phyloP scores from a whole-genome alignment of 1,140 invertebrate species.

The Drosophila ananassae region DNA sequence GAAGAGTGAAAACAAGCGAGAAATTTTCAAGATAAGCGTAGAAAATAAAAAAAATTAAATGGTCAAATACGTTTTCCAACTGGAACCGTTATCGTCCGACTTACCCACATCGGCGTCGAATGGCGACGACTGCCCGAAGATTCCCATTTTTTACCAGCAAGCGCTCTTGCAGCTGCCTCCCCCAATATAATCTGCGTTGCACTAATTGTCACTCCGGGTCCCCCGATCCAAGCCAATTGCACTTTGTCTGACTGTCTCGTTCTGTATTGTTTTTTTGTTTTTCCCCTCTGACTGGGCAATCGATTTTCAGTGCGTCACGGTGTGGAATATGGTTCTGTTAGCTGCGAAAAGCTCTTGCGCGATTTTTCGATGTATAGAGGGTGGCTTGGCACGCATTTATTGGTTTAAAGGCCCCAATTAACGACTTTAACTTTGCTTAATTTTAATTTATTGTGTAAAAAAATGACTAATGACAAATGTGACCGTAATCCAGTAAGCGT shows the following conservation, averaged over 20 bases:
- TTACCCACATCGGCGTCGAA: conserved; percentile 91
- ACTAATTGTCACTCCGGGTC: not conserved
- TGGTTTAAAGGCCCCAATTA: conserved; percentile 22
- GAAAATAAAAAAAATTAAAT: conserved; percentile 11
- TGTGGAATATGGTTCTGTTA: not conserved
- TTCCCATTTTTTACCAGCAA: conserved; percentile 85
- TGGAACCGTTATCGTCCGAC: conserved; percentile 48
- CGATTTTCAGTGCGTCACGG: conserved; percentile 64
- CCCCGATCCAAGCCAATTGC: conserved; percentile 21
- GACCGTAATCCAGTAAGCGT: conserved; percentile 9
- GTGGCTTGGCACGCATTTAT: not conserved
- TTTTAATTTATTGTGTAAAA: conserved; percentile 61
- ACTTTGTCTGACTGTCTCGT: conserved; percentile 48
- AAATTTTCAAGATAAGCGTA: conserved; percentile 18
- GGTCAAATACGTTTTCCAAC: conserved; percentile 3
- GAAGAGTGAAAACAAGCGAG: not conserved
- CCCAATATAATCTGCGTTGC: conserved; percentile 39
- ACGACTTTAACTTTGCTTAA: conserved; percentile 43
- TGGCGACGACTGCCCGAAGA: conserved; percentile 88
- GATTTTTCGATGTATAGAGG: not conserved
- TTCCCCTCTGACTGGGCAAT: conserved; percentile 41
- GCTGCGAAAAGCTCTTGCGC: not conserved
- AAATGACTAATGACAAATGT: conserved; percentile 68
- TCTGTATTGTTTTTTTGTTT: conserved; percentile 26
- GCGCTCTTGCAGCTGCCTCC: conserved; percentile 35